Base-by-base conservation (phyloP, 2,888 invertebrate species). In the Brenthis ino region DNA sequence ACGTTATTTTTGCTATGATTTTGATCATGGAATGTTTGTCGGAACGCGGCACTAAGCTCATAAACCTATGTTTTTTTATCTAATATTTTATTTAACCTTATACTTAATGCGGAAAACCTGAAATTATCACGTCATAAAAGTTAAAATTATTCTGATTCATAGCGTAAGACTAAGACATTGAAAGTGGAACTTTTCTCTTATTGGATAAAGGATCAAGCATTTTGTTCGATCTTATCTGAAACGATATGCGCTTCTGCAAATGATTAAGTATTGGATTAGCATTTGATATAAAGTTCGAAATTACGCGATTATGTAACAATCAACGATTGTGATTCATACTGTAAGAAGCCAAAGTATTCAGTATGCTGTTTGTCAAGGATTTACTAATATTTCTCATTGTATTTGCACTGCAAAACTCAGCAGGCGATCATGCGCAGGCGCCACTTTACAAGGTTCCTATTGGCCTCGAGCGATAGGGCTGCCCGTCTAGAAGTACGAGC, bases 391-490 rank as follows among this genome's bases (percentile, higher is more conserved):
- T 80, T 82, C 77, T 82, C 77, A 81, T 79, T 82, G 80, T 84
- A 79, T 83, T 83, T 82, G 80, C 79, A 84, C 83, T 82, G 84
- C 78, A 77, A 77, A 79, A 80, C 89, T 80, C 90, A 88, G 90
- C 90, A 81, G 89, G 91, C 82, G 87, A 85, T 80, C 84, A 77
- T 83, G 85, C 81, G 77, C 89, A 89, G 90, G 89, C 92, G 91
- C 91, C 91, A 84, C 83, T 75, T 77, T 86, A 90, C 89, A 89
- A 78, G 83, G 83, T 86, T 82, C 83, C 83, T 80, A 88, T 87
- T 85, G 90, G 88, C 88, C 85, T 79, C 82, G 75, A 87, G 91
- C 87, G 85, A 85, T 88, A 88, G 85, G 86, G 87, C 85, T 91
- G 91, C 88, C 91, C 88, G 87, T 85, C 85, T 84, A 84, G 85